Base-by-base conservation (phyloP, 1,140 invertebrate genomes). In the Trichonephila clavata region DNA sequence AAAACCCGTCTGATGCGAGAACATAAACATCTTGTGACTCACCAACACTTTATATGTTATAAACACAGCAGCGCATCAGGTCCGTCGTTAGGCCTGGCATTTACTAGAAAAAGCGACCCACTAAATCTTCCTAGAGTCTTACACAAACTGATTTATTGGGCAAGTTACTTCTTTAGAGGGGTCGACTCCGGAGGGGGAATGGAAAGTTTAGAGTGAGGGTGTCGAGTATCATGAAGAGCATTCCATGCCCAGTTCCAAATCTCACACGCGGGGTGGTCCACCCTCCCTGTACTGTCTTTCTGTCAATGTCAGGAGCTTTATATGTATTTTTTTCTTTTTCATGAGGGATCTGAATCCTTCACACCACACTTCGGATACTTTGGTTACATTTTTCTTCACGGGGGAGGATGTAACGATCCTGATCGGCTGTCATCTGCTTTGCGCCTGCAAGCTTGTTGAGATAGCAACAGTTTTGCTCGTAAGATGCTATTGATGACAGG, bases 221-320 rank as follows among this genome's bases (percentile, higher is more conserved):
- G 80, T 94, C 93, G 59, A 71, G 50, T 94, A 71, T 89, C 86
- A 50, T 20, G 65, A 63, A 65, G 61, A 81, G 92, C 92, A 93
- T 93, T 93, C 84, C 84, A 63, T n/a, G 59, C 57, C 86, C 18
- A 20, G 16, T 65, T 50, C 57, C 77, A 32, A 84, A 94, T 68
- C 87, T 71, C 27, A 59, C 84, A 32, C 93, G n/a, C n/a, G 39
- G 93, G 93, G 93, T 89, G 93, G 93, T 94, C 93, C 59, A 39
- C 16, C 18, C 71, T 77, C 71, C 27, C 27, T 77, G 71, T 16
- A 63, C 61, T 83, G 89, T 90, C 77, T 32, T 71, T 57, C 68
- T 92, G 77, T 83, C 71, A 91, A 20, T 61, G 88, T 90, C 90
- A 83, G 32, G 3, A 83, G n/a, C 20, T 61, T 57, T 84, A 21